Conservation (phyloP, 2,113 vertebrate species). For the Ictalurus furcatus region DNA sequence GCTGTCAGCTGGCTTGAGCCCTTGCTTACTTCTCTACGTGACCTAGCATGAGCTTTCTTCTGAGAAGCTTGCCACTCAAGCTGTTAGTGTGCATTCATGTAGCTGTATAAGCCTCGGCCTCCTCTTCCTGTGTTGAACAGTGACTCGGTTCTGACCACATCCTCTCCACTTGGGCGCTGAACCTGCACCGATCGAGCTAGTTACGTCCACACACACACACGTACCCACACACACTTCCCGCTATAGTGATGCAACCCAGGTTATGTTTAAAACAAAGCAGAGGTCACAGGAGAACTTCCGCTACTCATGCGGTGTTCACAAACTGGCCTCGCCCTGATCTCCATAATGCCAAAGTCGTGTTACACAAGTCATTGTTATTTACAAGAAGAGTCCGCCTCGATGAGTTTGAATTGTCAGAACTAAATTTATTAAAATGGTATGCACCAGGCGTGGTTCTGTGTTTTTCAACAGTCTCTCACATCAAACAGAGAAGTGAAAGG, state of each 20-base stretch:
- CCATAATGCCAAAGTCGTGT: background rate
- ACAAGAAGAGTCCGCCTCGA: background rate
- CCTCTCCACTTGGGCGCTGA: constrained; percentile 34
- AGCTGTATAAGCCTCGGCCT: constrained; percentile 39
- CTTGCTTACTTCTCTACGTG: background rate
- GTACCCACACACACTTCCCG: background rate
- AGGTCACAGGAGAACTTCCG: constrained; percentile 3
- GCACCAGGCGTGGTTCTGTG: background rate
- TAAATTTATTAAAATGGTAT: too few relatives aligned
- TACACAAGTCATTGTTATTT: background rate
- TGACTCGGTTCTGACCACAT: constrained; percentile 55
- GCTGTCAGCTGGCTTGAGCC: background rate
- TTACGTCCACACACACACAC: constrained; percentile 3
- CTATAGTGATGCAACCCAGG: constrained; percentile 16
- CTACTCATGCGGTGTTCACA: background rate
- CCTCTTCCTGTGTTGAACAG: constrained; percentile 51
- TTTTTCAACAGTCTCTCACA: background rate
- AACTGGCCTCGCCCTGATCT: background rate
- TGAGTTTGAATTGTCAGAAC: background rate
- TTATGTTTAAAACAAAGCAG: constrained; percentile 22
- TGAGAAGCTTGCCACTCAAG: background rate
- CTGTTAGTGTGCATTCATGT: constrained; percentile 10
- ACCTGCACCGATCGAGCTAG: background rate
- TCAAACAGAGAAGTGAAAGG: constrained; percentile 58
- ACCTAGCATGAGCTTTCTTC: background rate